Evolutionary conservation across 2,888 invertebrate genomes (phyloP).

Genomic region (Cheilosia vernalis): DNA sequence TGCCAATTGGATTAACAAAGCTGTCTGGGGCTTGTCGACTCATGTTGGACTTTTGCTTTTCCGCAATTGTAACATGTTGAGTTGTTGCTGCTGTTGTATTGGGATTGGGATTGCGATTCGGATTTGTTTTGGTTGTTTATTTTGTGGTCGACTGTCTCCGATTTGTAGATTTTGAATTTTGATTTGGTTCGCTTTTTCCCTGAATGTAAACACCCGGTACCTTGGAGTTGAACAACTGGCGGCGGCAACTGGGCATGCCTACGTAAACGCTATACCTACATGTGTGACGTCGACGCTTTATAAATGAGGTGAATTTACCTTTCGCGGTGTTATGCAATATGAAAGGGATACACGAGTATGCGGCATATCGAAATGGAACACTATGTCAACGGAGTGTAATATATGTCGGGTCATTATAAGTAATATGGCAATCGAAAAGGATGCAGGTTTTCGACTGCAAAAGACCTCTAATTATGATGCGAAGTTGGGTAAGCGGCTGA

Average conservation of each 20-base stretch:
- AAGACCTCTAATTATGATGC: background rate
- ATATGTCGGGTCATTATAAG: background rate
- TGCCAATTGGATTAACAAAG: constrained; percentile 75
- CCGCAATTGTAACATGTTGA: constrained; percentile 72
- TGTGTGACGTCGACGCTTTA: constrained; percentile 38
- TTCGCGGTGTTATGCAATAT: constrained; percentile 54
- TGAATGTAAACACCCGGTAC: constrained; percentile 68
- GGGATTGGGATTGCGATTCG: constrained; percentile 33
- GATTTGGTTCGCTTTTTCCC: constrained; percentile 67
- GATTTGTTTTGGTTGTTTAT: constrained; percentile 35
- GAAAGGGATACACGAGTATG: constrained; percentile 18
- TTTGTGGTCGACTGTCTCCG: constrained; percentile 64
- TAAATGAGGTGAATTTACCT: constrained; percentile 39
- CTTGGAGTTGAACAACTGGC: constrained; percentile 60
- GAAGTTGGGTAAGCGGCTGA: too few species aligned
- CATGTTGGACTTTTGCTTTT: constrained; percentile 69
- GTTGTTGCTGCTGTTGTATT: constrained; percentile 52
- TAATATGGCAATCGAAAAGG: background rate
- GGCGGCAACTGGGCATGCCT: background rate
- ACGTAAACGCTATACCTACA: constrained; percentile 24
- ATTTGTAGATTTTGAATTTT: constrained; percentile 74
- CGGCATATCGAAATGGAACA: background rate
- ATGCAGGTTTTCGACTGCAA: background rate
- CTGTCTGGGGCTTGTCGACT: constrained; percentile 74
- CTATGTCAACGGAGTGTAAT: background rate